Percentiles rank a stretch among this genome's conserved stretches.
Evolutionary conservation across 53 echinoderm and acorn worm genomes (phyloP).

Genomic region (Luidia sarsii): DNA sequence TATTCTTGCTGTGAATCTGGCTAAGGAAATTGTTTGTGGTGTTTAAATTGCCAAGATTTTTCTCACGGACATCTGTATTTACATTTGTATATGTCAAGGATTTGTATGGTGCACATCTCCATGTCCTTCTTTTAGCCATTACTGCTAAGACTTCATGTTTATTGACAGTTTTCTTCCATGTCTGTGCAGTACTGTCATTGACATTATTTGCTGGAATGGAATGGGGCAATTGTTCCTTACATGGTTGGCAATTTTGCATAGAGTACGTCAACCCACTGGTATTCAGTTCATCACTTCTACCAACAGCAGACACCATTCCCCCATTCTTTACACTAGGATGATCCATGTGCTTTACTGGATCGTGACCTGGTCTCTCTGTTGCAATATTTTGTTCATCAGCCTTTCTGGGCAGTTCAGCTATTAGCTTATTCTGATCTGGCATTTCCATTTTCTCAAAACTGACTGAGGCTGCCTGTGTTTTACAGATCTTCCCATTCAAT

Average conservation of each 20-base stretch:
- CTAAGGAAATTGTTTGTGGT: too few relatives aligned
- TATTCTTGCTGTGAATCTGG: too few relatives aligned
- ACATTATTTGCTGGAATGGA: too few relatives aligned
- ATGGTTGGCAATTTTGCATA: not conserved
- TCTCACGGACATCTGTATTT: not conserved
- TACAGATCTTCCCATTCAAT: not conserved
- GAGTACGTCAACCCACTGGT: not conserved
- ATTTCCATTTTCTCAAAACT: not conserved
- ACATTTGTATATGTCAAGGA: not conserved
- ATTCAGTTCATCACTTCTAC: not conserved
- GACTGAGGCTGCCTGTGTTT: not conserved
- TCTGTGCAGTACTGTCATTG: not conserved
- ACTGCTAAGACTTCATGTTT: slow-evolving; percentile 18
- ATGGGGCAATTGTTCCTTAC: not conserved
- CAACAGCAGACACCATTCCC: not conserved
- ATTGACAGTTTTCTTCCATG: slow-evolving; percentile 31
- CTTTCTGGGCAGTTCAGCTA: not conserved
- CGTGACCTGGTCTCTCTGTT: not conserved
- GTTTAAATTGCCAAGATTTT: too few relatives aligned
- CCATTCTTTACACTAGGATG: not conserved
- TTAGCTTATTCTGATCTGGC: not conserved
- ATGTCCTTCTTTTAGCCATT: slow-evolving; percentile 10
- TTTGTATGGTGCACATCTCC: slow-evolving; percentile 24
- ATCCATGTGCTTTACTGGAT: slow-evolving; percentile 4
- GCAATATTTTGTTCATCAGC: not conserved